Evolutionary conservation across 2,113 vertebrate genomes (phyloP), one percentile per base, ranked within the genome.

Genomic region (Anser cygnoides): DNA sequence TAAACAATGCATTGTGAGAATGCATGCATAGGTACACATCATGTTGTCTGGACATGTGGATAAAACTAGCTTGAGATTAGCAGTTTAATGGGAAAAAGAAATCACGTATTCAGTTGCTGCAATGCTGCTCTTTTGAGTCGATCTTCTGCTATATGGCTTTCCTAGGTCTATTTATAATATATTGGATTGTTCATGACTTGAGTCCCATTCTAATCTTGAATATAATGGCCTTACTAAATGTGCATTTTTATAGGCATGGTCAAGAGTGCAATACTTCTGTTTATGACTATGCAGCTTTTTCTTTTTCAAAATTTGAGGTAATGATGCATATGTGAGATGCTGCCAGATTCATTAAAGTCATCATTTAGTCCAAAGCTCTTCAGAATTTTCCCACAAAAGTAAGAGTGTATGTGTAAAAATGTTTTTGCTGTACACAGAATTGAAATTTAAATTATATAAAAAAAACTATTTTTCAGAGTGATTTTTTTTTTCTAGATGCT

Each of bases 191-290:
- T 84, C 12, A 3, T 65, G 80, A 87, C 78, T 80, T 19, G 78
- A 93, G 71, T 90, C 87, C 87, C 65, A 7, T 73, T 87, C 66
- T 78, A 43, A 72, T 84, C 65, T 68, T 70, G 52, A 71, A 17
- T 89, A 87, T 83, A 80, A 94, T 91, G 93, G 95, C 93, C 84
- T 89, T 96, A 92, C 58, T 83, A 87, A 88, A 59, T 78, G 91
- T 79, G 59, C 76, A 66, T 83, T 96, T 93, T 90, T 78, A 35
- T 82, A 91, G 61, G 76, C 26, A 8, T 91, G 35, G 57, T 86
- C 87, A 90, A 58, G 74, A 88, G 92, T 85, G 79, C 88, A 95
- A 77, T 96, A 85, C 67, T 95, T 92, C 25, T 90, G 55, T 65
- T 95, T 90, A 71, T 92, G 88, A 81, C 90, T 84, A 8, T 93